phyloP scores from a whole-genome alignment of 37 sponge, comb jelly and placozoan species.

The Axinella damicornis region DNA sequence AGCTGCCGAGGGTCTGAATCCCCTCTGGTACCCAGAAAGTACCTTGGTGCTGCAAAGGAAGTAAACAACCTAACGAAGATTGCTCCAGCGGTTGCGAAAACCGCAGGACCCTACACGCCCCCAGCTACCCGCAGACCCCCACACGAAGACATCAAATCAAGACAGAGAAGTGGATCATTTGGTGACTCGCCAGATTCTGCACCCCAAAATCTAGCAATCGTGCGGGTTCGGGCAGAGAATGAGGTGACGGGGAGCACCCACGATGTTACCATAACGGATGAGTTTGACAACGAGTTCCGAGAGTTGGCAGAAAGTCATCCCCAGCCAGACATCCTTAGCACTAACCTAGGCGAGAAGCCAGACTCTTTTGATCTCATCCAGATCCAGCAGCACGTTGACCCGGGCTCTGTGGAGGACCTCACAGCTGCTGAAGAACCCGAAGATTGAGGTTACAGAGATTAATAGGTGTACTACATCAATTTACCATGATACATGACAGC shows the following conservation, averaged over 20 bases:
- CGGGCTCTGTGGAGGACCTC: too few relatives aligned
- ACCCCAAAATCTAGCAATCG: constrained; percentile 29
- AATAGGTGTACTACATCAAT: too few relatives aligned
- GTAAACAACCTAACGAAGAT: constrained; percentile 9
- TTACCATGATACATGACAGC: too few relatives aligned
- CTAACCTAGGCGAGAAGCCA: constrained; percentile 13
- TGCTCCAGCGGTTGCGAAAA: constrained; percentile 30
- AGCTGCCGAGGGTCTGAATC: constrained; percentile 29
- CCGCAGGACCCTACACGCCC: constrained; percentile 43
- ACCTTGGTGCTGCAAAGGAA: not conserved
- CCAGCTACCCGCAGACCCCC: constrained; percentile 39
- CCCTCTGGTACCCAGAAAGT: constrained; percentile 31
- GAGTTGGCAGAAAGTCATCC: constrained; percentile 30
- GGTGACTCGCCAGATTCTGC: constrained; percentile 18
- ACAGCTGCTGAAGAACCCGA: too few relatives aligned
- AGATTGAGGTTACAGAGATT: too few relatives aligned
- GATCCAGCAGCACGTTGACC: constrained; percentile 44
- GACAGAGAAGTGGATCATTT: constrained; percentile 47
- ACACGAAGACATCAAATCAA: not conserved
- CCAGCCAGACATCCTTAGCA: constrained; percentile 32
- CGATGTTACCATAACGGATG: constrained; percentile 63
- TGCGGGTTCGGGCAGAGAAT: constrained; percentile 32
- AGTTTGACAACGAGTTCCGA: constrained; percentile 73
- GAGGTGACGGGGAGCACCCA: constrained; percentile 78
- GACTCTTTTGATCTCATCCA: constrained; percentile 35